Percentiles rank a stretch among this genome's conserved stretches.
Evolutionary conservation across 2,797 vertebrate genomes (phyloP).

Genomic region (Nyctibius grandis): DNA sequence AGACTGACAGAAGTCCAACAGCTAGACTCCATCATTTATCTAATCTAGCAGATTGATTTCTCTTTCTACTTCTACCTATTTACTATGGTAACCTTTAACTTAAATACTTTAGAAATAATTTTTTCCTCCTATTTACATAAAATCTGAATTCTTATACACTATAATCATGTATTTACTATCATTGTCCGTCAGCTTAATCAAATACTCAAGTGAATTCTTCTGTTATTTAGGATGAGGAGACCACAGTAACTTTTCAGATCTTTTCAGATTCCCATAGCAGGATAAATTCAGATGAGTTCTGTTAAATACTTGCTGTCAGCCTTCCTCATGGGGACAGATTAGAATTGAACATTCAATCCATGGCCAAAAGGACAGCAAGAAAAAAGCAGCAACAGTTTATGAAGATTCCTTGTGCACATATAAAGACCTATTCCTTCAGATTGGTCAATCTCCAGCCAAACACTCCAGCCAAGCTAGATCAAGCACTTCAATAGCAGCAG

Average conservation of each 20-base stretch:
- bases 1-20: background rate
- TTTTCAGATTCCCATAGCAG: background rate
- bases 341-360: background rate
- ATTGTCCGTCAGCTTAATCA: background rate
- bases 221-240: background rate
- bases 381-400: background rate
- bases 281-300: background rate
- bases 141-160: no score
- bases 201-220: background rate
- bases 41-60: background rate
- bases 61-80: background rate
- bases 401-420: background rate
- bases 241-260: background rate
- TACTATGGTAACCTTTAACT: background rate
- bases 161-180: background rate
- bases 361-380: background rate
- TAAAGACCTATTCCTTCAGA: background rate
- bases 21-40: background rate
- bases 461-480: background rate
- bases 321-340: background rate
- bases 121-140: background rate
- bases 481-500: background rate
- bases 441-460: background rate
- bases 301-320: background rate
- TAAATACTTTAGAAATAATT: background rate